phyloP scores from a whole-genome alignment of 2,113 vertebrate species.

The Progne subis region DNA sequence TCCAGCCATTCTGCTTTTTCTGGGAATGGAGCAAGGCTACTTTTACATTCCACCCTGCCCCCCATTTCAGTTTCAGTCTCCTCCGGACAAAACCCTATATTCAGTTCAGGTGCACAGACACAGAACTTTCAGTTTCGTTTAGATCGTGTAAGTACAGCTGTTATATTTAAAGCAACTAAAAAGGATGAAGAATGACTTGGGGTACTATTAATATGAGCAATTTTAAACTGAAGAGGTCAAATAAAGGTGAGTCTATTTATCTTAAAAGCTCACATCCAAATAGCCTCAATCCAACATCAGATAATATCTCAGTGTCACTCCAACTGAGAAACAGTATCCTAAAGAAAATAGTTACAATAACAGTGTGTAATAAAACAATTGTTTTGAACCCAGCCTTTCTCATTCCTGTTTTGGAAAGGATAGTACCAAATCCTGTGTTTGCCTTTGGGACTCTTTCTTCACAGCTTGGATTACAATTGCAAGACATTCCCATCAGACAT shows the following conservation, averaged over 20 bases:
- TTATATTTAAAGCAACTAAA: not conserved
- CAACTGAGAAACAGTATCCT: not conserved
- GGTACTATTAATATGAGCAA: not conserved
- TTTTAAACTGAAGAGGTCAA: slow-evolving; percentile 13
- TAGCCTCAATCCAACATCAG: not conserved
- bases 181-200: not conserved
- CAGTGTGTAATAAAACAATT: not conserved
- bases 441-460: not conserved
- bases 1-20: not conserved
- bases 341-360: not conserved
- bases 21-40: not conserved
- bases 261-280: not conserved
- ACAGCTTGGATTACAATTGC: not conserved
- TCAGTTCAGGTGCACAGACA: not conserved
- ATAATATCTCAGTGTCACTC: not conserved
- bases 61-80: not conserved
- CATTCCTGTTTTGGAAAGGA: not conserved
- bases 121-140: not conserved
- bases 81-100: not conserved
- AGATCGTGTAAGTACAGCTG: not conserved
- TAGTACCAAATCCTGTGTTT: not conserved
- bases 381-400: not conserved
- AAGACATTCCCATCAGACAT: not conserved
- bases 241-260: slow-evolving; percentile 19
- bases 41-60: not conserved